phyloP scores from a whole-genome alignment of 1,140 invertebrate species.

The Cylas formicarius region DNA sequence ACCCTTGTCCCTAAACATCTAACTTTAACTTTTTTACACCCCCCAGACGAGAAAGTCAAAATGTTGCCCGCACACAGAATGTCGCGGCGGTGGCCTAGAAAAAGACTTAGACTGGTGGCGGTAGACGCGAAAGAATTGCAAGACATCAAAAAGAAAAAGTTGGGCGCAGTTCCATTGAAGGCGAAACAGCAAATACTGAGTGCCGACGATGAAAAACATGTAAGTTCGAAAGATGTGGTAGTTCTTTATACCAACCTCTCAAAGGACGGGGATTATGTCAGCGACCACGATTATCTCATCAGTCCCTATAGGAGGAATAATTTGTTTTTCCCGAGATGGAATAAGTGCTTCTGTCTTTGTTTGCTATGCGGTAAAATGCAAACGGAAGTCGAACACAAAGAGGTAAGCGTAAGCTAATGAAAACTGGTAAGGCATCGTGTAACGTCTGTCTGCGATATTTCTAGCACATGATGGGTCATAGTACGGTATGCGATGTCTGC shows the following conservation, averaged over 20 bases:
- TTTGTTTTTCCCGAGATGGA: neutral
- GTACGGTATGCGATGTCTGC: constrained; percentile 9
- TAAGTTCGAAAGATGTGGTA: constrained; percentile 8
- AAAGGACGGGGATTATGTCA: constrained; percentile 17
- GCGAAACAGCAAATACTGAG: too few species aligned
- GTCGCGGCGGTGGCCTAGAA: too few species aligned
- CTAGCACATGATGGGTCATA: constrained; percentile 13
- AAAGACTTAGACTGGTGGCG: too few species aligned
- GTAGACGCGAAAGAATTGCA: too few species aligned
- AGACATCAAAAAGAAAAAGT: too few species aligned
- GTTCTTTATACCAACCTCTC: constrained; percentile 18
- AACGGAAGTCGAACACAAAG: neutral
- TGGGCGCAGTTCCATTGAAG: too few species aligned
- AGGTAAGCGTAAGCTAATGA: constrained; percentile 1
- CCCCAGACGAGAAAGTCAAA: too few species aligned
- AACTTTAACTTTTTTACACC: too few species aligned
- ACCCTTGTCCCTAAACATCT: too few species aligned
- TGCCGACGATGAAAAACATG: too few species aligned
- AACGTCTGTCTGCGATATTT: constrained; percentile 2
- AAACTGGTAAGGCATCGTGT: neutral
- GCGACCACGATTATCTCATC: constrained; percentile 23
- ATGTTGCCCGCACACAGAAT: too few species aligned
- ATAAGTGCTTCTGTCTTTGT: constrained; percentile 3
- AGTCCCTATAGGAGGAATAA: constrained; percentile 18
- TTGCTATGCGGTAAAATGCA: constrained; percentile 8